Evolutionary conservation across 2,797 vertebrate genomes (phyloP).

Genomic region (Crocodylus rhombifer): DNA sequence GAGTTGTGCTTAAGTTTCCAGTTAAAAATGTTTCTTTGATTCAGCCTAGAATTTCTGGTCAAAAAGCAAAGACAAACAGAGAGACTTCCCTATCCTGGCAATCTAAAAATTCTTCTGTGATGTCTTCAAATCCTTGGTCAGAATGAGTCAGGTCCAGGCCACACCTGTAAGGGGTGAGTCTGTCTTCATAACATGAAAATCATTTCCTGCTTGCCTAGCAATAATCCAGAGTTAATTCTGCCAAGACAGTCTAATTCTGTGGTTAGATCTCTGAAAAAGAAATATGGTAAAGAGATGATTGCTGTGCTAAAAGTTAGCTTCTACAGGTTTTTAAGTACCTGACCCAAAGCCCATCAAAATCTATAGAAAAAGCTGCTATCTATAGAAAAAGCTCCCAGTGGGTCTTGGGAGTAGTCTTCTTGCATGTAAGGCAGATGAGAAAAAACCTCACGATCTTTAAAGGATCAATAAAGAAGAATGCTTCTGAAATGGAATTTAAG

Average conservation of each 20-base stretch:
- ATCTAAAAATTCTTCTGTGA: background rate
- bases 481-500: background rate
- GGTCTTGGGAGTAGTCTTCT: background rate
- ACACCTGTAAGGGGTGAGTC: background rate
- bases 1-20: background rate
- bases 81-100: background rate
- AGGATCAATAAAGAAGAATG: background rate
- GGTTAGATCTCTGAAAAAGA: slow-evolving; percentile 57
- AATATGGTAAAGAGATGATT: slow-evolving; percentile 40
- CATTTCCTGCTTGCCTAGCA: slow-evolving; percentile 17
- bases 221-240: slow-evolving; percentile 56
- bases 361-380: background rate
- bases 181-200: slow-evolving; percentile 29
- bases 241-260: slow-evolving; percentile 34
- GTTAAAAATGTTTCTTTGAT: background rate
- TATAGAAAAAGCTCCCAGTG: background rate
- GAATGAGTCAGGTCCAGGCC: background rate
- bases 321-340: slow-evolving; percentile 36
- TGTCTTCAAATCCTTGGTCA: background rate
- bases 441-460: background rate
- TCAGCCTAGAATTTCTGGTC: background rate
- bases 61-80: background rate
- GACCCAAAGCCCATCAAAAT: background rate
- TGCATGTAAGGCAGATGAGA: background rate
- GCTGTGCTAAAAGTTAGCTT: slow-evolving; percentile 1